These are phyloP conservation scores for rabbit (Oryctolagus cuniculus) DNA, from an alignment of 2,113 vertebrate species.

Conservation along the genomic window mOryCun1.1 NC_091442.1:16812001-16812500, in stretches of 20 bases:
- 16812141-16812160: neutral
- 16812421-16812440: neutral
- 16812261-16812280: neutral
- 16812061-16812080: neutral
- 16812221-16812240: neutral
- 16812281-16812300: neutral
- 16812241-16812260: neutral
- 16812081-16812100: neutral
- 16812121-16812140: accelerated
- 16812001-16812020: neutral
- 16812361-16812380: neutral
- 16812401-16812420: neutral
- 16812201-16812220: neutral
- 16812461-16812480: neutral
- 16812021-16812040: neutral
- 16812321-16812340: neutral
- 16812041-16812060: neutral
- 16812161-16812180: neutral
- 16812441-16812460: neutral
- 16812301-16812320: neutral
- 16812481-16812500: neutral
- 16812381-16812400: neutral
- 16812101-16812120: neutral
- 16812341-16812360: neutral
- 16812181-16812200: neutral